Evolutionary conservation across 2,113 vertebrate genomes (phyloP), one percentile per base, ranked within the genome.

Genomic region (Scophthalmus maximus): DNA sequence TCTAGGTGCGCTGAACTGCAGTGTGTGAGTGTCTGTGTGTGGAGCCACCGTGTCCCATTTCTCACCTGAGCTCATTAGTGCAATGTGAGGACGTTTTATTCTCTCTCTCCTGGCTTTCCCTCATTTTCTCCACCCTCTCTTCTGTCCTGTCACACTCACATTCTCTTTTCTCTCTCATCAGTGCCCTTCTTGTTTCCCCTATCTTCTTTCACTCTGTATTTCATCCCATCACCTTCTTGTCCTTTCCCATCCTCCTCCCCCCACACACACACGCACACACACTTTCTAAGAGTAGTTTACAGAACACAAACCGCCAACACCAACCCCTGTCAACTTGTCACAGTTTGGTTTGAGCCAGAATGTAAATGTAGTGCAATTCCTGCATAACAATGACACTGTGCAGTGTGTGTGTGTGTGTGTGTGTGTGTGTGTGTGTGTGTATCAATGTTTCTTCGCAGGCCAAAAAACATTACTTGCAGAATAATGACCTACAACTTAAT

Each of bases 51-150:
- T 85, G 87, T 81, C 85, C 83, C 81, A 86, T 76, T 88, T 91
- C 81, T 80, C 90, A 92, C 86, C 88, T 88, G 81, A 81, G 78
- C 90, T 91, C 86, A 85, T 91, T 92, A 92, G 82, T 76, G 77
- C 68, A 62, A 78, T 69, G 76, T 70, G 73, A 81, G 68, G 78
- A 80, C 27, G 40, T 63, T 77, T 74, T 64, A 71, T 55, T 64
- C 29, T 61, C 27, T 17, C 30, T 34, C 26, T 38, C 27, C 58
- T 75, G 72, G 74, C 58, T 76, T 42, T 34, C 56, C 25, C 66
- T 78, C 56, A 18, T 62, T 52, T 53, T 57, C 68, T 25, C 53
- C 58, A 23, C 55, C 61, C 74, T 68, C 55, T 71, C 29, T 47
- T 52, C 64, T 23, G 20, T 52, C 58, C 73, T 68, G 60, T 61